These are phyloP conservation scores for Acleris holmiana DNA, from an alignment of 2,888 invertebrate genomes.

Conservation along the genomic window DNA sequence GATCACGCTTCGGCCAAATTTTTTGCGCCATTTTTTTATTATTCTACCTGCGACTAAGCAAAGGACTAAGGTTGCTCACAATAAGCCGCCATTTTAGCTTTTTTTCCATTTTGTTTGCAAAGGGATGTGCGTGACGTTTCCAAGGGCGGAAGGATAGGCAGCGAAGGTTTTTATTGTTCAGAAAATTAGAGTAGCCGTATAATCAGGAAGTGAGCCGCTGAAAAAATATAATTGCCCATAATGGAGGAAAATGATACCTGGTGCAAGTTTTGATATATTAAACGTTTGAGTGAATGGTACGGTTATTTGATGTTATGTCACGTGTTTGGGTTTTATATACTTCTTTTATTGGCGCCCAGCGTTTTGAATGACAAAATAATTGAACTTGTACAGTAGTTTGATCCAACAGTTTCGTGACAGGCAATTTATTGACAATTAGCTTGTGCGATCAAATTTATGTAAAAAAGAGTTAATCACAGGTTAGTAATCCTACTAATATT, in stretches of 20 bases:
- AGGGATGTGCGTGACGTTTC: conserved; percentile 79
- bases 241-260: conserved; percentile 38
- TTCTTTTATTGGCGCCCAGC: no score
- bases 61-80: conserved; percentile 58
- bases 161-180: conserved; percentile 66
- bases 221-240: conserved; percentile 53
- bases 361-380: no score
- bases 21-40: conserved; percentile 60
- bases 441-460: no score
- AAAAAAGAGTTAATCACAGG: no score
- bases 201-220: conserved; percentile 65
- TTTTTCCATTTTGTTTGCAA: conserved; percentile 66
- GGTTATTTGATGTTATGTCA: neutral
- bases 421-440: no score
- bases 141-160: conserved; percentile 80
- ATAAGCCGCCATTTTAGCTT: conserved; percentile 58
- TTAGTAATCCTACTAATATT: no score
- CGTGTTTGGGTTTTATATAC: neutral
- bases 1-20: conserved; percentile 67
- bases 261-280: conserved; percentile 3
- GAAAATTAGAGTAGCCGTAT: conserved; percentile 61
- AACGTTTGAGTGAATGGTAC: neutral
- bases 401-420: no score
- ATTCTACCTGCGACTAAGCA: conserved; percentile 70
- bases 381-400: no score